Conservation (phyloP, 2,113 vertebrate genomes). For the Paracanthobrama guichenoti region DNA sequence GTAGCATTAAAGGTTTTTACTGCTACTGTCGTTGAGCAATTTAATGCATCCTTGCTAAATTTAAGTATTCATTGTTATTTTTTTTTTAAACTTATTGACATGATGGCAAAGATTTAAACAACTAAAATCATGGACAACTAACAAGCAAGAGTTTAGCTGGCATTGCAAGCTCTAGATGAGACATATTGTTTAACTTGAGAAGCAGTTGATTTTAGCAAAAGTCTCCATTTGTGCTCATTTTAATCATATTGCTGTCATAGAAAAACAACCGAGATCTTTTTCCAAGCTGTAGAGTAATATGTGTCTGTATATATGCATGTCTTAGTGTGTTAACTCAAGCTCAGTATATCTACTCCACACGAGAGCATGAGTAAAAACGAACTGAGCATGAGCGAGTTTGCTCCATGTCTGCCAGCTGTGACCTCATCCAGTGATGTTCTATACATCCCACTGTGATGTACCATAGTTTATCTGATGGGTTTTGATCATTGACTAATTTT, state of each 20-base stretch:
- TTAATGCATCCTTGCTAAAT: too few relatives aligned
- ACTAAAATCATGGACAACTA: not conserved
- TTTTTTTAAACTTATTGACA: too few relatives aligned
- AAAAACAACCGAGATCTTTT: not conserved
- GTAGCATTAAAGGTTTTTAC: too few relatives aligned
- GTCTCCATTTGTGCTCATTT: not conserved
- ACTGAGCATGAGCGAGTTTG: conserved; percentile 10
- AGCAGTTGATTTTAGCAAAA: not conserved
- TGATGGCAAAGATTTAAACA: not conserved
- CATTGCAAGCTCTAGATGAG: not conserved
- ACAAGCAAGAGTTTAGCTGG: not conserved
- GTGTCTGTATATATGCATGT: not conserved
- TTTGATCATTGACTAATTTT: not conserved
- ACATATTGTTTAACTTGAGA: not conserved
- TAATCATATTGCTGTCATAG: not conserved
- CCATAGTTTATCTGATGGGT: not conserved
- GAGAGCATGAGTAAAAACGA: not conserved
- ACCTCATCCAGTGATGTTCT: not conserved
- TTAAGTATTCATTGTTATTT: too few relatives aligned
- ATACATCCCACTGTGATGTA: not conserved
- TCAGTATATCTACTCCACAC: not conserved
- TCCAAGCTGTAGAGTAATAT: not conserved
- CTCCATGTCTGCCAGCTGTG: conserved; percentile 26
- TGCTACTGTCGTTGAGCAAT: too few relatives aligned
- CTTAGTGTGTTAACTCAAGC: not conserved